Evolutionary conservation across 2,113 vertebrate species (phyloP), one percentile per base, ranked within the genome.

Genomic region (Aspiorhynchus laticeps): DNA sequence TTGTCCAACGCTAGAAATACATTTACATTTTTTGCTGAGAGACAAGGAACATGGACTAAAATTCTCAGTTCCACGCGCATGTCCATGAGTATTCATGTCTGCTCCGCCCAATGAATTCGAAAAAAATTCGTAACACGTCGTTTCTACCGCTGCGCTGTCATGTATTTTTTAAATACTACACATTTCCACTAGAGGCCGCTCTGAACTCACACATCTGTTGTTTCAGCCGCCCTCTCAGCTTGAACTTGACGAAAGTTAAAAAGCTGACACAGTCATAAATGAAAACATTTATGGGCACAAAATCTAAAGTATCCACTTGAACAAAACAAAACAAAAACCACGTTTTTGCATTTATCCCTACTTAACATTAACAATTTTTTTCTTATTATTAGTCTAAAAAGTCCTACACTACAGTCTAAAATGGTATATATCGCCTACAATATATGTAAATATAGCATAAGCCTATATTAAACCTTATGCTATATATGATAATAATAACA

Each of bases 111-210:
- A 6, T 53, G 2, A 53, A 53, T 21, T 6, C 5, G 15, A 6
- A 51, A 5, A 3, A 0, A 15, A 48, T 15, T 53, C 48, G 4
- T 17, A 51, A 19, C 48, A 0, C 48, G 5, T 53, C 51, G 51
- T 69, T 33, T 33, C 1, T 17, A 19, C 28, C 65, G 28, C 65
- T 33, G 15, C 65, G 28, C 65, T 33, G 15, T 38, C 67, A 9
- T 81, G 21, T 28, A 26, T 43, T 81, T 41, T 19, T 28, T 11
- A 38, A 63, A n/a, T 24, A 17, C 12, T 28, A 19, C 59, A 28
- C 4, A 11, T 51, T 1, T 26, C 46, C 81, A 28, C 63, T 83
- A 83, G 81, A 83, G 63, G 65, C 28, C 81, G 63, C 63, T 83
- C 5, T 71, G 24, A 26, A 17, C 41, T 31, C 12, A 67, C 3